phyloP scores from a whole-genome alignment of 2,797 vertebrate genomes.

The Atherinosoma microstoma region DNA sequence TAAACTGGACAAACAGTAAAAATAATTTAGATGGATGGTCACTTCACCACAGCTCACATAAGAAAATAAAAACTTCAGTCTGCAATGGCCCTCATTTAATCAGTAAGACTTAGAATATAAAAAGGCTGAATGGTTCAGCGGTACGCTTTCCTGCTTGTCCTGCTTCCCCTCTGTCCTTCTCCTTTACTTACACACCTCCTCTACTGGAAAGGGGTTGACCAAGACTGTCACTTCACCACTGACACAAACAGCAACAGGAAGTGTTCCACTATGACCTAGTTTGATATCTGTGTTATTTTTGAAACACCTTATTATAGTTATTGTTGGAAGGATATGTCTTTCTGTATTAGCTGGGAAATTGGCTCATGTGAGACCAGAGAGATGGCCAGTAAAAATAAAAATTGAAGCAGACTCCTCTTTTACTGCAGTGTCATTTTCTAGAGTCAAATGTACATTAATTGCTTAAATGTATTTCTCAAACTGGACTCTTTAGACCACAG shows the following conservation, averaged over 20 bases:
- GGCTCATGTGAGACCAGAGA: slow-evolving; percentile 33
- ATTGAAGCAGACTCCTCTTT: not conserved
- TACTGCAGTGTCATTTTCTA: too few species aligned
- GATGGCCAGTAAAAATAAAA: not conserved
- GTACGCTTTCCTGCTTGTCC: slow-evolving; percentile 33
- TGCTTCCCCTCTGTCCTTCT: slow-evolving; percentile 27
- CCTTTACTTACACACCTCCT: slow-evolving; percentile 32
- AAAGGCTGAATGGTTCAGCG: slow-evolving; percentile 27
- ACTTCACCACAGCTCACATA: slow-evolving; percentile 8
- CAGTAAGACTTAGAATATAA: slow-evolving; percentile 14
- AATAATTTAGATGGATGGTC: not conserved
- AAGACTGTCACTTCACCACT: slow-evolving; percentile 60
- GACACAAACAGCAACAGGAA: slow-evolving; percentile 54
- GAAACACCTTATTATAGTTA: slow-evolving; percentile 47
- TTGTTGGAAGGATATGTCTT: slow-evolving; percentile 46
- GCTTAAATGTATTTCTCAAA: not conserved
- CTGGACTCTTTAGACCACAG: not conserved
- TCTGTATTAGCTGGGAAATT: slow-evolving; percentile 21
- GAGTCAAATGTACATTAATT: not conserved
- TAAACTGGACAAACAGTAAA: not conserved
- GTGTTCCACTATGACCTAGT: slow-evolving; percentile 51
- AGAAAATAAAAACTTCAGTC: slow-evolving; percentile 9
- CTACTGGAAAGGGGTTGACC: slow-evolving; percentile 51
- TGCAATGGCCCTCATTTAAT: slow-evolving; percentile 26
- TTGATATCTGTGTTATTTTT: slow-evolving; percentile 53